A percentile compares a stretch with the other conserved stretches of the same genome.
Evolutionary conservation across 2,113 vertebrate species (phyloP).

Genomic region (Myotis yumanensis): DNA sequence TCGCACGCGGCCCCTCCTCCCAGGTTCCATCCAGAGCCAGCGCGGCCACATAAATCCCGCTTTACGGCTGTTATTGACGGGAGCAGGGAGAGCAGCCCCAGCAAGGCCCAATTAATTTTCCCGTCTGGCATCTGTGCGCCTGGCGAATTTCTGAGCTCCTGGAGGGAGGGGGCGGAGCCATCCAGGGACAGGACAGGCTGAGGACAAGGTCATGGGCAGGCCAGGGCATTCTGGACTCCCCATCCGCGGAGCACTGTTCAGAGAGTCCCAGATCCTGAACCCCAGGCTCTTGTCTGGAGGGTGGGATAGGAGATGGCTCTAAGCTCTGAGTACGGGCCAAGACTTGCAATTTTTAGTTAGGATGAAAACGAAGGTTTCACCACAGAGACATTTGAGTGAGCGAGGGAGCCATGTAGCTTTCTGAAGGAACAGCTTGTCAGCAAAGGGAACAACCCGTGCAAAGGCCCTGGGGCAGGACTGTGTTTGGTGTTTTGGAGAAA

Average conservation of each 20-base stretch:
- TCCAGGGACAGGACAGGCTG: slow-evolving; percentile 25
- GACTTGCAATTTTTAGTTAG: neutral
- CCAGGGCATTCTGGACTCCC: neutral
- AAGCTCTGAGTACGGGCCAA: neutral
- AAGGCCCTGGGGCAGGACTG: neutral
- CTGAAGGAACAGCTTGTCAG: neutral
- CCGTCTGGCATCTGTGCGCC: slow-evolving; percentile 56
- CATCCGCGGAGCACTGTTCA: neutral
- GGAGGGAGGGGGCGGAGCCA: neutral
- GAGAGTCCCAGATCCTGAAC: neutral
- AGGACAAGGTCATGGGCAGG: slow-evolving; percentile 65
- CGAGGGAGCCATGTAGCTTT: neutral
- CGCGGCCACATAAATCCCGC: slow-evolving; percentile 63
- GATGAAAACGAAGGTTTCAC: neutral
- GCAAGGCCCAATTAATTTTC: slow-evolving; percentile 65
- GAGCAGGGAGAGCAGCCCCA: neutral
- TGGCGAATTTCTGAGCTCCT: slow-evolving; percentile 15
- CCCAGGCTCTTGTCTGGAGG: neutral
- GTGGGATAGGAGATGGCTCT: neutral
- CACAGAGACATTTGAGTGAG: neutral
- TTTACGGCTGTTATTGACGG: slow-evolving; percentile 60
- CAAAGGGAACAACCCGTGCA: neutral
- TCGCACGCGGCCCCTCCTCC: slow-evolving; percentile 41
- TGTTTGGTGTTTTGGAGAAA: rapidly evolving
- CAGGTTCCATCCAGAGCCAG: neutral